These are phyloP conservation scores for Amphimedon queenslandica DNA, from an alignment of 37 sponge, comb jelly and placozoan species.

Conservation along the genomic window DNA sequence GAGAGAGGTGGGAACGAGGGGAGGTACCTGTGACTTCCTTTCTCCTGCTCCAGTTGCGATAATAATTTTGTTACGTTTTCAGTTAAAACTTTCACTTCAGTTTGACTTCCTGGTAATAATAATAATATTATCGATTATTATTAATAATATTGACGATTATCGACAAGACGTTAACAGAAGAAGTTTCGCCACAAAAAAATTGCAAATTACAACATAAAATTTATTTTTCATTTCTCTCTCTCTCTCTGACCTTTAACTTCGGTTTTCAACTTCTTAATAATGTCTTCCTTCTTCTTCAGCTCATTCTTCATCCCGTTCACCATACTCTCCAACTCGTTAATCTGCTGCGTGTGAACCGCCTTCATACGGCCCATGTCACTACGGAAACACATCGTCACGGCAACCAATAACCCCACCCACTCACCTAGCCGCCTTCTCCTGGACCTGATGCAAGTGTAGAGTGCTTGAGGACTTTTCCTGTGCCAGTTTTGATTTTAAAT, in stretches of 20 bases:
- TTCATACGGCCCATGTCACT: constrained; percentile 14
- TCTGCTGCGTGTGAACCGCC: constrained; percentile 19
- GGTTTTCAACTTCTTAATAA: constrained; percentile 13
- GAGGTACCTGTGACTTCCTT: neutral
- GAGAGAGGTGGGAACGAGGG: neutral
- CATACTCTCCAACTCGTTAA: constrained; percentile 10
- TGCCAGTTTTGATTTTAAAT: constrained; percentile 34
- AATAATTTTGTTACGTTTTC: constrained; percentile 22
- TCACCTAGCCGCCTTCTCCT: constrained; percentile 5
- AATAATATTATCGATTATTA: neutral
- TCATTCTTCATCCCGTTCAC: neutral
- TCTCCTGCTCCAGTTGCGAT: constrained; percentile 40
- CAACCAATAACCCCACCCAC: neutral
- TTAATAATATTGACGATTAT: too few relatives aligned
- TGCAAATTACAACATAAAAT: neutral
- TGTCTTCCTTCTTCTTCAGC: neutral
- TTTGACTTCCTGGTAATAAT: constrained; percentile 16
- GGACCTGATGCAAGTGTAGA: neutral
- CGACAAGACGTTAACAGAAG: too few relatives aligned
- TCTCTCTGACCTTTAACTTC: neutral
- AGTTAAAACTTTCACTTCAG: constrained; percentile 9
- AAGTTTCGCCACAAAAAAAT: too few relatives aligned
- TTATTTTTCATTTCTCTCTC: constrained; percentile 21
- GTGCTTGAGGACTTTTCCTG: constrained; percentile 27
- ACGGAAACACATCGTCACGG: neutral